Evolutionary conservation across 2,888 invertebrate species (phyloP), one percentile per base, ranked within the genome.

Genomic region (Adelognathus sp.): DNA sequence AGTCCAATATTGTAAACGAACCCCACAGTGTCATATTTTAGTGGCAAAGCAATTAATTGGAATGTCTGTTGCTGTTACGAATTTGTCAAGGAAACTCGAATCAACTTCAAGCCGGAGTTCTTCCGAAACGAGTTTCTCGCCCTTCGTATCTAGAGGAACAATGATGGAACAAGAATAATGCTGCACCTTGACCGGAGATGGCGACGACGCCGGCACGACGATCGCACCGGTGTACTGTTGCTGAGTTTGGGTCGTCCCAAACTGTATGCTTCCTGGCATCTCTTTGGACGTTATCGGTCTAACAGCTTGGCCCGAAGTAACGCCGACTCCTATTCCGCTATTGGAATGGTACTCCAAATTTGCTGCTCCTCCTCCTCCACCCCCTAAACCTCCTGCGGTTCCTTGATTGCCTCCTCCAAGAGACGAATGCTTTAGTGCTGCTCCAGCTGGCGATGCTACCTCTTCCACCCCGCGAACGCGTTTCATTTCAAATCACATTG

Each of bases 401-500:
- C 92, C 85, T 16, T 90, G 81, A 79, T 82, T 91, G 90, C 80
- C 81, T 67, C 84, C 83, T 77, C 85, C 89, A 83, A 88, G 82
- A 86, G 85, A 91, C 88, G 90, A 92, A 92, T 89, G 93, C 92
- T 76, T 92, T 84, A 94, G 87, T 90, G 93, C 93, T 50, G 92
- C 90, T 70, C 92, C 90, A 73, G 92, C 90, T 76, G 89, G 88
- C 86, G 91, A 90, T 88, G 87, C 82, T 89, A 90, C 88, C 83
- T 91, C 91, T 86, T 91, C 91, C 89, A 90, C 89, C 90, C 90
- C 91, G 73, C 90, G 91, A 89, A 89, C 90, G 89, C 94, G 94
- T 94, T 94, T 94, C 94, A 94, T 94, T 92, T 93, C 94, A 93
- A 93, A 93, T 94, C 92, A 94, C 94, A 94, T 94, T 92, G 92